Percentiles rank a stretch among this genome's conserved stretches.
Evolutionary conservation across 2,113 vertebrate species (phyloP).

Genomic region (Zosterops japonicus): DNA sequence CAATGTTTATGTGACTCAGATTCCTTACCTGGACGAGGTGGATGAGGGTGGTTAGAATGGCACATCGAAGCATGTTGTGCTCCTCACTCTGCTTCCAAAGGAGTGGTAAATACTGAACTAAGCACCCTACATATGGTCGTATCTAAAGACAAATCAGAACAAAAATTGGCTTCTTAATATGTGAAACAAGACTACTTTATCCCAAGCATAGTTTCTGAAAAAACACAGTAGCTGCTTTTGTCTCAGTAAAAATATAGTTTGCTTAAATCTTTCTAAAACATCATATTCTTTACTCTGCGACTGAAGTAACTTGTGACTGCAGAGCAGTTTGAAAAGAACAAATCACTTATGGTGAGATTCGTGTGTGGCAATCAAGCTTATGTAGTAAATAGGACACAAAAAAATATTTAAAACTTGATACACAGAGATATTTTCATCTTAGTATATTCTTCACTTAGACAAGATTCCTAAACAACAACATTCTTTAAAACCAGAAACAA

Average conservation of each 20-base stretch:
- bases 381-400: background rate
- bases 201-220: background rate
- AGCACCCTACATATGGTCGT: slow-evolving; percentile 88
- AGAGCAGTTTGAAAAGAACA: background rate
- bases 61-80: slow-evolving; percentile 97
- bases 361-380: background rate
- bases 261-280: background rate
- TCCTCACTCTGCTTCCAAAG: slow-evolving; percentile 99
- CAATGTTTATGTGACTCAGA: background rate
- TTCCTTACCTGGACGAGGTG: slow-evolving; percentile 90
- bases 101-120: slow-evolving; percentile 94
- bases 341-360: background rate
- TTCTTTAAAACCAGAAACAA: background rate
- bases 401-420: background rate
- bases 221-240: background rate
- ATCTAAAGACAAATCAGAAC: slow-evolving; percentile 75
- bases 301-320: background rate
- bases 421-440: background rate
- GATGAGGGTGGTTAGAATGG: slow-evolving; percentile 92
- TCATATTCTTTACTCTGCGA: rapidly evolving
- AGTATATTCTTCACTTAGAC: background rate
- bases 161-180: background rate
- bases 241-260: background rate
- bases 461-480: background rate
- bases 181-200: background rate